Evolutionary conservation across 2,888 invertebrate genomes (phyloP).

Genomic region (Eupithecia subumbrata): DNA sequence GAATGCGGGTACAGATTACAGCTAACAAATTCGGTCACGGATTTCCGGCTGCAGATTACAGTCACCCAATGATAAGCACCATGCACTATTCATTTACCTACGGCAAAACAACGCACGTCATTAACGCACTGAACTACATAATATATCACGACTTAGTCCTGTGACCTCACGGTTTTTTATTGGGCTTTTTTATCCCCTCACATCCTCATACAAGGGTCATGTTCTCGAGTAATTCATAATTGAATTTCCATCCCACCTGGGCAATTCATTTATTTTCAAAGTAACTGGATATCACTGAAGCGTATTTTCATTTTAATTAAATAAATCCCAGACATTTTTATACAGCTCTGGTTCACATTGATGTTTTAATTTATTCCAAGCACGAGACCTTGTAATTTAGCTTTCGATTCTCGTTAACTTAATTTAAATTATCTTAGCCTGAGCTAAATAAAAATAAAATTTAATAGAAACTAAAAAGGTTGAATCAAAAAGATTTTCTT

Average conservation of each 20-base stretch:
- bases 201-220: background rate
- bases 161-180: background rate
- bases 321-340: constrained; percentile 24
- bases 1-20: too few species aligned
- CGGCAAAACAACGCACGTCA: too few species aligned
- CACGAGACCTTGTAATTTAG: constrained; percentile 33
- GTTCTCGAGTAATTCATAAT: background rate
- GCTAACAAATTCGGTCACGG: too few species aligned
- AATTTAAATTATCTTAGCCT: constrained; percentile 32
- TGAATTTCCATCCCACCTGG: background rate
- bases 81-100: too few species aligned
- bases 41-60: too few species aligned
- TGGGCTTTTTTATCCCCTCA: background rate
- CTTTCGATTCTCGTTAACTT: constrained; percentile 29
- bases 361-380: constrained; percentile 36
- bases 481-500: constrained; percentile 11
- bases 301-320: constrained; percentile 14
- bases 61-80: too few species aligned
- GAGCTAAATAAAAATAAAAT: constrained; percentile 21
- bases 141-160: too few species aligned
- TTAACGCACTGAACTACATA: too few species aligned
- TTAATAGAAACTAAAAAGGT: background rate
- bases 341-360: constrained; percentile 21
- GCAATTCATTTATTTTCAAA: constrained; percentile 4
- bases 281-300: constrained; percentile 10